Base-by-base conservation (phyloP, 2,888 invertebrate genomes). In the Apomyelois bistriatella region DNA sequence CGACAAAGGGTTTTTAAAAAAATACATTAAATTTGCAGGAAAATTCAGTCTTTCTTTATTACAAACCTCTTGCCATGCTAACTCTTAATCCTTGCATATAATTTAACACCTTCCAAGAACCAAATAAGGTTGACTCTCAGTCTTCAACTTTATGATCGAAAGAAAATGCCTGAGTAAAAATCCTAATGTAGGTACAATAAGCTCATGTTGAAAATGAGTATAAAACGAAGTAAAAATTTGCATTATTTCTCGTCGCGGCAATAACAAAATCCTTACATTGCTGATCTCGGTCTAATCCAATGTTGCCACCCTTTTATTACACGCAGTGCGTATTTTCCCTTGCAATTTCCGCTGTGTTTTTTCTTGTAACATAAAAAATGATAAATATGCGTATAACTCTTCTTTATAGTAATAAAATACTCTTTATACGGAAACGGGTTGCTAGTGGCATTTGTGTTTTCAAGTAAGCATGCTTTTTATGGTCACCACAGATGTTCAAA, bases 341-440 rank as follows among this genome's bases (percentile, higher is more conserved):
- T 43, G 52, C 43, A 52, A 52, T 52, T 52, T 43, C 52, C 52
- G 52, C 52, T 43, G 52, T 52, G 35, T 51, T 50, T 52, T 32
- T 52, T 52, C 52, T 43, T 52, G 52, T 52, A 43, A 52, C 52
- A 52, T 52, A 52, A 52, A 52, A 52, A 52, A 52, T 52, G 52
- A 52, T 52, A 52, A 52, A 52, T 52, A 52, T 37, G 35, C 52
- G 42, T 52, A 52, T 52, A 52, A 52, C 52, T 52, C 52, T 52
- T 43, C 43, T 52, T 43, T 43, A 37, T 43, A 52, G 52, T 52
- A 52, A 52, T 52, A 52, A 52, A 52, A 52, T 43, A 43, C 52
- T 52, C 43, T 52, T 52, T 52, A 52, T 28, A 28, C 22, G 28
- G 51, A 13, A 46, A 52, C 12, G 51, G 51, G 43, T 46, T 37